Base-by-base conservation (phyloP, 2,888 invertebrate genomes). In the Cheilosia pagana region DNA sequence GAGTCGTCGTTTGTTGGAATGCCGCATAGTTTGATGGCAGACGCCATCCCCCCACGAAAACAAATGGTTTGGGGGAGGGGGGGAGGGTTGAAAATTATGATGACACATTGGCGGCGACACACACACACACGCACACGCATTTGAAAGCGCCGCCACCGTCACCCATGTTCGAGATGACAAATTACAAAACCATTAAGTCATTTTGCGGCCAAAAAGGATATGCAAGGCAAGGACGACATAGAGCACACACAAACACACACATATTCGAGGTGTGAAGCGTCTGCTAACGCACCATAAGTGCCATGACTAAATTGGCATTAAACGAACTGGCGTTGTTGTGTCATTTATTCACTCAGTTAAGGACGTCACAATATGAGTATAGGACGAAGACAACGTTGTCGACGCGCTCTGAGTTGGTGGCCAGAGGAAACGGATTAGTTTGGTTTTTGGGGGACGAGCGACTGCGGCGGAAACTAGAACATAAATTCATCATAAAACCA, bases 141-240 rank as follows among this genome's bases (percentile, higher is more conserved):
- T 52, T 48, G 41, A 55, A 62, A 68, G 60, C 62, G 55, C 21
- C 21, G 19, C 35, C 41, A 62, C 39, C 68, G 60, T 41, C 72
- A 72, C 63, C 62, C 71, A 71, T 85, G 81, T 81, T 85, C 31
- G 81, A 76, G 71, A 86, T 81, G 86, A 86, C 86, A 86, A 86
- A 86, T 86, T 86, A 86, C 86, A 86, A 81, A 86, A 86, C 81
- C 81, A 86, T 86, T 86, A 86, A 86, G 86, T 81, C 86, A 77
- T 85, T 85, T 71, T 85, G 85, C 70, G 85, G 85, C 85, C 81
- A 71, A 76, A 81, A 81, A 62, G 85, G 75, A 81, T 79, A 62
- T 65, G 70, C 79, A 81, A 75, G 76, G 70, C 79, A 81, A 75
- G 76, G 70, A 75, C 75, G 28, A 70, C 57, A 45, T 21, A 35